Evolutionary conservation across 2,888 invertebrate species (phyloP).

Genomic region (Microdon myrmicae): DNA sequence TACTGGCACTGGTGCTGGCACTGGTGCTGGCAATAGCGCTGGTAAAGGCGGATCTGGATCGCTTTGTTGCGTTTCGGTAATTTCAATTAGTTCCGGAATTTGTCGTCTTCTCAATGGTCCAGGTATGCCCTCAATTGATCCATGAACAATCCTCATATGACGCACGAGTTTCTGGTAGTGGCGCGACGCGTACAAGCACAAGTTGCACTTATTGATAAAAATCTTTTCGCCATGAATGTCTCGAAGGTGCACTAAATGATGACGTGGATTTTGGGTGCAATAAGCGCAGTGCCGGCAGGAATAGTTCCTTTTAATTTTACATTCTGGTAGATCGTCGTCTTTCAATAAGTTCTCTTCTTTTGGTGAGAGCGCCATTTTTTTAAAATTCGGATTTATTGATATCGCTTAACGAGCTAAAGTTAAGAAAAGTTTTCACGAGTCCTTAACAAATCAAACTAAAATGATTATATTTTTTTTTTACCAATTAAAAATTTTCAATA

Average conservation of each 20-base stretch:
- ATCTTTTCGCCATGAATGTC: constrained; percentile 80
- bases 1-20: background rate
- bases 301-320: constrained; percentile 82
- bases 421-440: no score
- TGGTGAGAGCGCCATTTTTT: no score
- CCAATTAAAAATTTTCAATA: no score
- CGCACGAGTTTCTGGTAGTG: constrained; percentile 83
- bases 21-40: no score
- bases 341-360: no score
- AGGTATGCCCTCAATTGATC: constrained; percentile 46
- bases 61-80: background rate
- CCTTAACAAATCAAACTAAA: no score
- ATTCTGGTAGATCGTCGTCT: constrained; percentile 73
- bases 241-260: constrained; percentile 78
- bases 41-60: background rate
- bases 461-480: no score
- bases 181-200: constrained; percentile 85
- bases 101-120: constrained; percentile 8
- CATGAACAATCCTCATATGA: constrained; percentile 80
- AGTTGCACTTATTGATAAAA: constrained; percentile 81
- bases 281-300: constrained; percentile 78
- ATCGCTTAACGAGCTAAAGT: no score
- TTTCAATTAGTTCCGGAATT: background rate
- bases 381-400: no score
- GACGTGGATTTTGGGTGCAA: constrained; percentile 81